Base-by-base conservation (phyloP, 2,797 vertebrate species). In the Diceros bicornis region DNA sequence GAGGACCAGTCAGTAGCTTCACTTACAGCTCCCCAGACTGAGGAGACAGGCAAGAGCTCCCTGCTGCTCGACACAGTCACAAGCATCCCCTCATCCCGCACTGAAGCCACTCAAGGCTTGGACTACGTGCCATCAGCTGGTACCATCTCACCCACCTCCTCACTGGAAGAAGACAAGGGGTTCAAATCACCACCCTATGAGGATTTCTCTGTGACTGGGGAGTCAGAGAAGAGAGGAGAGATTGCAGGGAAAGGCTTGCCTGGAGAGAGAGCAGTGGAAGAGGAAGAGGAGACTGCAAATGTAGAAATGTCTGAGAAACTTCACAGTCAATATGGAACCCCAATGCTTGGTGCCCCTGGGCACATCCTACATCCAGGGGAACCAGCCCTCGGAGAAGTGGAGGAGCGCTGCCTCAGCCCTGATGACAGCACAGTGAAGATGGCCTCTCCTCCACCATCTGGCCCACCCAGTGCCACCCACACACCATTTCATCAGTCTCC, bases 101-200 rank as follows among this genome's bases (percentile, higher is more conserved):
- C 99, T 0, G 99, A 99, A 97, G 99, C 99, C 9, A 99, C 99
- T 12, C 99, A 99, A 34, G 99, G 99, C 83, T 99, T 99, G 9
- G 99, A 99, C 95, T 99, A 99, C 0, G 99, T 99, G 34, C 99
- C 99, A 69, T 99, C 99, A 0, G 99, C 99, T 47, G 99, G 99
- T 88, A 99, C 99, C 68, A 99, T 99, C 97, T 99, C 99, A 57
- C 99, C 99, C 87, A 99, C 99, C 3, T 99, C 99, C 90, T 99
- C 99, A 47, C 98, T 99, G 92, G 99, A 99, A 98, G 99, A 99
- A 93, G 99, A 99, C 98, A 99, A 99, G 95, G 99, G 99, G 98
- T 99, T 99, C 94, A 99, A 99, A 97, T 99, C 99, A 92, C 99
- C 99, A 52, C 99, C 99, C 32, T 99, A 99, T 59, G 99, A 99